These are phyloP conservation scores for Liodrosophila aerea DNA, from an alignment of 2,888 invertebrate species.

Conservation along the genomic window DNA sequence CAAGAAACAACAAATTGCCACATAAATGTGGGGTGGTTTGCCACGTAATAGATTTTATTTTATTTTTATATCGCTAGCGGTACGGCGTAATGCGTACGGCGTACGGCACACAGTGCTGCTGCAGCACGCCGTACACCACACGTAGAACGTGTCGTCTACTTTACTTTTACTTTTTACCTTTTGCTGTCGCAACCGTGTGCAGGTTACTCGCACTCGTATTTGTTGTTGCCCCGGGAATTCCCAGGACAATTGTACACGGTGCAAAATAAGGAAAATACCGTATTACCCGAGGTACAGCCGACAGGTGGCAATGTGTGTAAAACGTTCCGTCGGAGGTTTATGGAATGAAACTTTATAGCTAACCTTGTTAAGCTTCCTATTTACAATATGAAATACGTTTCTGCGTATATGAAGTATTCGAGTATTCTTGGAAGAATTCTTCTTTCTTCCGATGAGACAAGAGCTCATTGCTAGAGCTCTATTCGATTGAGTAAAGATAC, in stretches of 20 bases:
- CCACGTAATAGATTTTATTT: conserved; percentile 83
- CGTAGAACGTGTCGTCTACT: conserved; percentile 45
- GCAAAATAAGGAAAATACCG: conserved; percentile 11
- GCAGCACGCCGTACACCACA: not conserved
- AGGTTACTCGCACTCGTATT: too few relatives aligned
- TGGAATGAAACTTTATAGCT: too few relatives aligned
- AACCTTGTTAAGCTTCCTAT: too few relatives aligned
- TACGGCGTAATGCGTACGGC: conserved; percentile 1
- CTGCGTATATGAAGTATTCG: too few relatives aligned
- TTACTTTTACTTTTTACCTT: conserved; percentile 71
- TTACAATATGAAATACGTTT: too few relatives aligned
- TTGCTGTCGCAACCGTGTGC: conserved; percentile 20
- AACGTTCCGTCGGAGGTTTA: too few relatives aligned
- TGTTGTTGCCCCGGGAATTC: conserved; percentile 44
- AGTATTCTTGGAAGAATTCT: too few relatives aligned
- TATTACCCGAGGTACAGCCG: conserved; percentile 6
- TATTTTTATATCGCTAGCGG: conserved; percentile 67
- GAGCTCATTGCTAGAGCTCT: too few relatives aligned
- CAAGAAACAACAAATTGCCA: conserved; percentile 82
- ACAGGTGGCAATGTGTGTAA: too few relatives aligned
- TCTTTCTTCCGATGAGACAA: too few relatives aligned
- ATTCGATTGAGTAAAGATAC: too few relatives aligned
- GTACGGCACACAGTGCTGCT: not conserved
- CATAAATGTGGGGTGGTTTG: conserved; percentile 82
- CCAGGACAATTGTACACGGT: conserved; percentile 53